Percentiles rank a stretch among this genome's conserved stretches.
phyloP scores from a whole-genome alignment of 2,113 vertebrate species.

The Erythrocercus mccallii region DNA sequence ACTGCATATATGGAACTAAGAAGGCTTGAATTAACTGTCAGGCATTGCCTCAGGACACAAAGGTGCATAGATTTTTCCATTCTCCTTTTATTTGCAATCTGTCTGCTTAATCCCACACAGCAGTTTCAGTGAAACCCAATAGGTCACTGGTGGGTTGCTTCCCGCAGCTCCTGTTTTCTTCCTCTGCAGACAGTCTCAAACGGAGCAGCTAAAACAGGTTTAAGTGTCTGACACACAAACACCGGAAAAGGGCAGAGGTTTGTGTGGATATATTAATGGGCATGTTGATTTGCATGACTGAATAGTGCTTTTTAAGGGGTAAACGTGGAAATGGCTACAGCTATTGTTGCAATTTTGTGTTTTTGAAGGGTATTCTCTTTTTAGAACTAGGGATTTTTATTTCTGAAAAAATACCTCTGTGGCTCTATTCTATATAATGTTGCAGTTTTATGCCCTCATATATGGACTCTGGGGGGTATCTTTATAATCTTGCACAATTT shows the following conservation, averaged over 20 bases:
- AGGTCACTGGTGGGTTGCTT: conserved; percentile 13
- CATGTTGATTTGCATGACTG: neutral
- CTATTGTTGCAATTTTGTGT: neutral
- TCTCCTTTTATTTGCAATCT: neutral
- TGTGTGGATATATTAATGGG: neutral
- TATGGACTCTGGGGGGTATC: neutral
- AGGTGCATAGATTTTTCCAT: conserved; percentile 48
- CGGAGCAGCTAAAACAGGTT: conserved; percentile 26
- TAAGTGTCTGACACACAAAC: neutral
- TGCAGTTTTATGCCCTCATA: neutral
- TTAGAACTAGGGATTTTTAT: neutral
- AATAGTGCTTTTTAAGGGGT: neutral
- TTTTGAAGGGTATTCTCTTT: neutral
- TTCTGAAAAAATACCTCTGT: neutral
- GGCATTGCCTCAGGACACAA: conserved; percentile 60
- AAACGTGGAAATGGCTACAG: neutral
- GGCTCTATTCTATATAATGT: neutral
- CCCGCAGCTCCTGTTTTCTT: conserved; percentile 23
- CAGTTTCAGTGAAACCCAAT: conserved; percentile 42
- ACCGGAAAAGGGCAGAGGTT: neutral
- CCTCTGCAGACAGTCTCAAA: conserved; percentile 41
- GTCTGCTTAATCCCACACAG: conserved; percentile 8
- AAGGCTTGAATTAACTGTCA: conserved; percentile 44
- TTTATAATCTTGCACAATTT: neutral
- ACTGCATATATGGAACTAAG: neutral